These are phyloP conservation scores for Clamator glandarius DNA, from an alignment of 2,797 vertebrate genomes.

Conservation along the genomic window DNA sequence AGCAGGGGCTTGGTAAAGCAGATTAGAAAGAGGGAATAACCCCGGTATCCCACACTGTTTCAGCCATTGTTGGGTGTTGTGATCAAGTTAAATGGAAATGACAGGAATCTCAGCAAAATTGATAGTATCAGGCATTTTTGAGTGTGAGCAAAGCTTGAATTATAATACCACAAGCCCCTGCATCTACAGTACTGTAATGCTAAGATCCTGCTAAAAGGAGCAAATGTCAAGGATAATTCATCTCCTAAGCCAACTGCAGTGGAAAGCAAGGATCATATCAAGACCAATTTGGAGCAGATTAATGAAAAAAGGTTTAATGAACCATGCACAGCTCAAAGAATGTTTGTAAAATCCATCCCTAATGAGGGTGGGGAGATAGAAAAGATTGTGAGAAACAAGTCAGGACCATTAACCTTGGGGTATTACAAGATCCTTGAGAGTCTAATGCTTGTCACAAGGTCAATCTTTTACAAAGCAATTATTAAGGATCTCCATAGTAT, in stretches of 20 bases:
- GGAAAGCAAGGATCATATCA: constrained; percentile 59
- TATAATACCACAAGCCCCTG: neutral
- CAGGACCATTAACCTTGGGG: constrained; percentile 3
- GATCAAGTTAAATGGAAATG: neutral
- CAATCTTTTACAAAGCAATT: constrained; percentile 55
- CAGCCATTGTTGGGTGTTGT: neutral
- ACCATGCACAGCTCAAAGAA: constrained; percentile 73
- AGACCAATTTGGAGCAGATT: constrained; percentile 70
- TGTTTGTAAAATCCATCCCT: constrained; percentile 73
- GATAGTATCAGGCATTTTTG: neutral
- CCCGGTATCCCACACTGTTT: neutral
- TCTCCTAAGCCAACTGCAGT: constrained; percentile 13
- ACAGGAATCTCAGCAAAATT: neutral
- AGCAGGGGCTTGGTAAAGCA: neutral
- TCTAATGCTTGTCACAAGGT: constrained; percentile 74
- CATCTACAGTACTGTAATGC: neutral
- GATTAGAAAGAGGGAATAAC: neutral
- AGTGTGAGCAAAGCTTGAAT: neutral
- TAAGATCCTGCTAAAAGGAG: constrained; percentile 30
- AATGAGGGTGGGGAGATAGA: constrained; percentile 77
- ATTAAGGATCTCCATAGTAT: constrained; percentile 35
- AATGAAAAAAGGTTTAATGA: constrained; percentile 68
- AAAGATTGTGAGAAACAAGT: constrained; percentile 40
- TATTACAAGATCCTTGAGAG: constrained; percentile 9
- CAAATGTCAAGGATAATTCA: constrained; percentile 32